These are phyloP conservation scores for Tiliacea citrago DNA, from an alignment of 2,888 invertebrate species.

Conservation along the genomic window DNA sequence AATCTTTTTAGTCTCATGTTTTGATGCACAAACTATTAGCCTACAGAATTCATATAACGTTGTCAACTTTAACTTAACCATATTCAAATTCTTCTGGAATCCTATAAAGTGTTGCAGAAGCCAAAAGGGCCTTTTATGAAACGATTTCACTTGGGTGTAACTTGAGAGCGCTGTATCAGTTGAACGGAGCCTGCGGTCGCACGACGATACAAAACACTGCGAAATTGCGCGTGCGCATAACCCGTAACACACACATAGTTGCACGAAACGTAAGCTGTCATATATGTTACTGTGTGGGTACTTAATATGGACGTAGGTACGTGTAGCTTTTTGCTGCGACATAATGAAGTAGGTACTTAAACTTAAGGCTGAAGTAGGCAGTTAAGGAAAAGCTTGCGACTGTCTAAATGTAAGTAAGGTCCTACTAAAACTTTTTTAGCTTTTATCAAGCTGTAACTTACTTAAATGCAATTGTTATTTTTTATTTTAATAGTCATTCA, in stretches of 20 bases:
- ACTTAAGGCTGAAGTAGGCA: conserved; percentile 3
- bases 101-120: conserved; percentile 71
- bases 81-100: conserved; percentile 48
- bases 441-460: neutral
- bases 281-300: conserved; percentile 41
- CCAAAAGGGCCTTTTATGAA: conserved; percentile 75
- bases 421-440: neutral
- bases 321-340: conserved; percentile 41
- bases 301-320: conserved; percentile 14
- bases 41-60: neutral
- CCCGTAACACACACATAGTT: conserved; percentile 71
- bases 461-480: neutral
- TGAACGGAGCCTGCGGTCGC: conserved; percentile 81
- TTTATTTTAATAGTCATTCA: no score
- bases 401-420: neutral
- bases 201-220: conserved; percentile 79
- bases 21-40: neutral
- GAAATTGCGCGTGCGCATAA: conserved; percentile 78
- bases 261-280: conserved; percentile 52
- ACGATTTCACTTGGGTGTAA: conserved; percentile 81
- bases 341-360: conserved; percentile 36
- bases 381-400: conserved; percentile 10
- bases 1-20: neutral
- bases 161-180: conserved; percentile 73
- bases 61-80: neutral